A percentile compares a stretch with the other conserved stretches of the same genome.
These are phyloP conservation scores for Strongylocentrotus purpuratus DNA, from an alignment of 35 echinoderm and acorn worm genomes.

Conservation along the genomic window DNA sequence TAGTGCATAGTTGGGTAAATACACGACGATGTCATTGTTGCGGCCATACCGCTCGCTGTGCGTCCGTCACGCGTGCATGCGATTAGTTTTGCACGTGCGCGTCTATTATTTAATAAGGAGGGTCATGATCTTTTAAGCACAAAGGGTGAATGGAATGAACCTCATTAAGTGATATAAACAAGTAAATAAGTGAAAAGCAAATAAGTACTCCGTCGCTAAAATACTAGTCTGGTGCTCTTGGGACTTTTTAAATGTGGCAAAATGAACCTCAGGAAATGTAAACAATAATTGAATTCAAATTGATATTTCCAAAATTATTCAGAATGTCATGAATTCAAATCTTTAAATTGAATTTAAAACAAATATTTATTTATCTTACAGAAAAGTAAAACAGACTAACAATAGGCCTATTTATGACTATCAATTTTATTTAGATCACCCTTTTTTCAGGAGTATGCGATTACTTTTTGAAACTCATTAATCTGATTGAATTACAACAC, in stretches of 20 bases:
- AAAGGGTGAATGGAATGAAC: not conserved
- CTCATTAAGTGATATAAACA: not conserved
- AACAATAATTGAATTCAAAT: too few relatives aligned
- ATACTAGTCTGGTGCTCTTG: too few relatives aligned
- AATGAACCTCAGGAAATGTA: not conserved
- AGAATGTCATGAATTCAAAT: too few relatives aligned
- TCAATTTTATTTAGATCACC: too few relatives aligned
- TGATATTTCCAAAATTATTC: too few relatives aligned
- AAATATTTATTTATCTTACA: too few relatives aligned
- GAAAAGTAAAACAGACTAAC: too few relatives aligned
- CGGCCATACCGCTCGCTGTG: not conserved
- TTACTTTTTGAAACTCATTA: too few relatives aligned
- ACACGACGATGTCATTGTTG: not conserved
- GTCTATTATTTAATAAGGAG: not conserved
- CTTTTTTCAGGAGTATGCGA: too few relatives aligned
- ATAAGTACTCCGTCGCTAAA: not conserved
- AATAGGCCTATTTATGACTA: too few relatives aligned
- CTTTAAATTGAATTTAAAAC: too few relatives aligned
- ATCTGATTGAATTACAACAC: too few relatives aligned
- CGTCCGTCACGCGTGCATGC: not conserved
- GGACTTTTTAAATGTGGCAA: not conserved
- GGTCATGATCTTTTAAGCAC: not conserved
- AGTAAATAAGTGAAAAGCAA: slow-evolving; percentile 2
- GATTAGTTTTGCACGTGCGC: slow-evolving; percentile 23
- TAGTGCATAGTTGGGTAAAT: slow-evolving; percentile 2